Evolutionary conservation across 1,140 invertebrate species (phyloP), one percentile per base, ranked within the genome.

Genomic region (Apolygus lucorum): DNA sequence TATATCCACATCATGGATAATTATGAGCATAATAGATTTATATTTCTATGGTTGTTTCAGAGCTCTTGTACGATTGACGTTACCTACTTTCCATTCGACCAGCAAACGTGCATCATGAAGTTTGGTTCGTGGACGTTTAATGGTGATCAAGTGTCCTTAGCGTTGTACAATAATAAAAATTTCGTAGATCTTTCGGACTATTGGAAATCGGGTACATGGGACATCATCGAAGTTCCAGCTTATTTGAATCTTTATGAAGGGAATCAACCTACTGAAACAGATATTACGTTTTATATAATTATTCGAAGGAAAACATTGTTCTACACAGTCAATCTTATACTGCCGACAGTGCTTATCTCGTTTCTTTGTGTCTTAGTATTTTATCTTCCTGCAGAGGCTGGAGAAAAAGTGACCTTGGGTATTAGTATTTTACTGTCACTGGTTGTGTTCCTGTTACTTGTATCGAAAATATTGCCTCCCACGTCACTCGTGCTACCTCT

Each of bases 381-480:
- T 82, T 99, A 98, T 76, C 85, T 99, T 73, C 97, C 97, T n/a
- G 90, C 90, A 26, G 91, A 93, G 82, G 91, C 92, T 71, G 92
- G 92, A 25, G 93, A 96, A 83, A 96, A 96, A 82, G 89, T 98
- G 4, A 98, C 95, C 1, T 83, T 99, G 63, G 96, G 96, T 74
- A 99, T 99, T 76, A 97, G 94, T 79, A 98, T 99, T 87, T 85
- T 99, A 72, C 90, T 99, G 76, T 98, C 98, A 78, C 87, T 99
- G 82, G 96, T 99, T 82, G 97, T 99, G 84, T 99, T 99, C 82
- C 85, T 99, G 76, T 82, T 99, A 77, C 86, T 99, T 69, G 95
- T 99, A 54, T 98, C 96, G 70, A 99, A 99, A 82, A 99, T 99
- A 79, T 84, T 99, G 71, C 98, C 98, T 66, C 98, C 96, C 11